Evolutionary conservation across 2,113 vertebrate species (phyloP).

Genomic region (Epinephelus cyanopodus): DNA sequence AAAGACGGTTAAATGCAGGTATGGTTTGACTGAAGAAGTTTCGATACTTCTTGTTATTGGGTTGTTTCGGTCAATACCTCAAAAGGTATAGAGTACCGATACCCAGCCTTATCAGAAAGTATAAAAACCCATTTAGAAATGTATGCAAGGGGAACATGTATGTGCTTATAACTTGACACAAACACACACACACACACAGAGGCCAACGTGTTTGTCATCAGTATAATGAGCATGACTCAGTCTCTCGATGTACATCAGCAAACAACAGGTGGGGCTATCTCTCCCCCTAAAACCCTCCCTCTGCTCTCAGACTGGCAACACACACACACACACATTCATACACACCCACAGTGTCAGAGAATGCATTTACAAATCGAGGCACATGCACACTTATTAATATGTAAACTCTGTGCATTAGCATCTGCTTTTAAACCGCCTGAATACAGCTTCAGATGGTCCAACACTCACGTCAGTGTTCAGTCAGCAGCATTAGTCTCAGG

Average conservation of each 20-base stretch:
- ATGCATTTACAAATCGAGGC: neutral
- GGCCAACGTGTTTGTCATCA: neutral
- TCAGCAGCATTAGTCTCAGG: neutral
- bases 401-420: neutral
- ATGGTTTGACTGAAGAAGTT: too few relatives aligned
- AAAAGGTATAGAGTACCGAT: too few relatives aligned
- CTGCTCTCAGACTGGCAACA: constrained; percentile 1
- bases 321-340: constrained; percentile 4
- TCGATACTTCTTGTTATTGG: too few relatives aligned
- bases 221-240: neutral
- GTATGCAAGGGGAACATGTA: neutral
- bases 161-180: neutral
- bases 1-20: too few relatives aligned
- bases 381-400: neutral
- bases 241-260: constrained; percentile 7
- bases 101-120: neutral
- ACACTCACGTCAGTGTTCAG: neutral
- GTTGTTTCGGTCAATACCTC: too few relatives aligned
- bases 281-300: neutral
- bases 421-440: constrained; percentile 2
- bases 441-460: neutral
- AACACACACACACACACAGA: neutral
- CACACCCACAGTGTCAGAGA: neutral
- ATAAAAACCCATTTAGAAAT: constrained; percentile 8
- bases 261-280: neutral